Percentiles rank a stretch among this genome's conserved stretches.
Conservation (phyloP, 1,140 invertebrate species). For the Bombus breviceps region DNA sequence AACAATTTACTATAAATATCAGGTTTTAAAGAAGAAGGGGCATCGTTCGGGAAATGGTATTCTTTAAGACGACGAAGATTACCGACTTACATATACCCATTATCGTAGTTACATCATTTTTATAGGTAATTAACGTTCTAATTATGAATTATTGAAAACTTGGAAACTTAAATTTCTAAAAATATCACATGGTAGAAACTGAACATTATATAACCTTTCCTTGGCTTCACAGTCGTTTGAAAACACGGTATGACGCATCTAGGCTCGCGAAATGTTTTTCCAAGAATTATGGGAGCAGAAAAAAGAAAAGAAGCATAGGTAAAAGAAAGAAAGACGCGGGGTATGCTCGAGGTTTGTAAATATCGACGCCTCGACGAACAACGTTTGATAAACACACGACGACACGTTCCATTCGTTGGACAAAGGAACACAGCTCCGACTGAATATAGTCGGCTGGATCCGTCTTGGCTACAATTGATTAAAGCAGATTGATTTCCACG, state of each 20-base stretch:
- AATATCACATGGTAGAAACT: too few species aligned
- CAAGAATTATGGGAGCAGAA: neutral
- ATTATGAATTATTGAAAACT: too few species aligned
- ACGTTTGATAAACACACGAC: neutral
- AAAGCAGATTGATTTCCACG: constrained; percentile 31
- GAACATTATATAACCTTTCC: too few species aligned
- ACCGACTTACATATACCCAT: neutral
- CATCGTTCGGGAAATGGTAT: too few species aligned
- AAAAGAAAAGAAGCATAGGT: neutral
- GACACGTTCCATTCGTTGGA: constrained; percentile 5
- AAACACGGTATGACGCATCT: neutral
- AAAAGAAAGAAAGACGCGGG: too few species aligned
- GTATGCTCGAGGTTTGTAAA: neutral
- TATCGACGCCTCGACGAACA: neutral
- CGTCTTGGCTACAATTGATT: constrained; percentile 7
- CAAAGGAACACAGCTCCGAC: neutral
- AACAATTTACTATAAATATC: too few species aligned
- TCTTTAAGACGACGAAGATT: neutral
- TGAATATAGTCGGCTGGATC: too few species aligned
- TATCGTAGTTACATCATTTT: neutral
- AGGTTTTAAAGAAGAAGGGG: too few species aligned
- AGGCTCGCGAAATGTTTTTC: neutral
- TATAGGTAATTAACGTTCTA: too few species aligned
- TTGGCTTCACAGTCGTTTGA: neutral
- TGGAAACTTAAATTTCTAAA: too few species aligned